A percentile compares a stretch with the other conserved stretches of the same genome.
These are phyloP conservation scores for Cliona cf. orientalis DNA, from an alignment of 37 sponge, comb jelly and placozoan species.

Conservation along the genomic window DNA sequence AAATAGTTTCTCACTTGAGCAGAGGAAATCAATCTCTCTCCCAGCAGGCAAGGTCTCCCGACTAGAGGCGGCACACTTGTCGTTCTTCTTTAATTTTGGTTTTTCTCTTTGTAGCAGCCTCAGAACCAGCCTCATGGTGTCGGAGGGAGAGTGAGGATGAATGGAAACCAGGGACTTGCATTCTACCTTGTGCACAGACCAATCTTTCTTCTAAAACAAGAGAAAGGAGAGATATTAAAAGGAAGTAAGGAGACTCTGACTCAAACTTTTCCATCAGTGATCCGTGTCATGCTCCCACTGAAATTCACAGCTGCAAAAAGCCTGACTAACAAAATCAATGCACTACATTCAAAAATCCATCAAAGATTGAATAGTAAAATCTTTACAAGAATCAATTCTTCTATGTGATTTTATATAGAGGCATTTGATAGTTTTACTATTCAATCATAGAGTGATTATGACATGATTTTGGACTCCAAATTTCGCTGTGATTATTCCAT, in stretches of 20 bases:
- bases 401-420: too few species aligned
- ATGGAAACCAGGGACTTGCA: conserved; percentile 51
- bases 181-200: conserved; percentile 74
- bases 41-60: not conserved
- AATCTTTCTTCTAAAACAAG: conserved; percentile 57
- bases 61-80: not conserved
- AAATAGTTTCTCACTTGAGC: not conserved
- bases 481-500: too few species aligned
- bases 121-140: conserved; percentile 60
- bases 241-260: not conserved
- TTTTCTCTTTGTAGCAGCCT: conserved; percentile 29
- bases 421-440: too few species aligned
- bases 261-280: not conserved
- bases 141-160: conserved; percentile 48
- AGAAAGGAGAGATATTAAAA: not conserved
- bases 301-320: too few species aligned
- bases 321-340: too few species aligned
- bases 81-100: not conserved
- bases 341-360: too few species aligned
- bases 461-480: too few species aligned
- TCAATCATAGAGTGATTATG: too few species aligned
- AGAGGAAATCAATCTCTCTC: not conserved
- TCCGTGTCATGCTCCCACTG: not conserved
- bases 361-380: too few species aligned
- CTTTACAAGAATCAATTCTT: too few species aligned